Evolutionary conservation across 2,888 invertebrate genomes (phyloP).

Genomic region (Drosophila cyrtoloma): DNA sequence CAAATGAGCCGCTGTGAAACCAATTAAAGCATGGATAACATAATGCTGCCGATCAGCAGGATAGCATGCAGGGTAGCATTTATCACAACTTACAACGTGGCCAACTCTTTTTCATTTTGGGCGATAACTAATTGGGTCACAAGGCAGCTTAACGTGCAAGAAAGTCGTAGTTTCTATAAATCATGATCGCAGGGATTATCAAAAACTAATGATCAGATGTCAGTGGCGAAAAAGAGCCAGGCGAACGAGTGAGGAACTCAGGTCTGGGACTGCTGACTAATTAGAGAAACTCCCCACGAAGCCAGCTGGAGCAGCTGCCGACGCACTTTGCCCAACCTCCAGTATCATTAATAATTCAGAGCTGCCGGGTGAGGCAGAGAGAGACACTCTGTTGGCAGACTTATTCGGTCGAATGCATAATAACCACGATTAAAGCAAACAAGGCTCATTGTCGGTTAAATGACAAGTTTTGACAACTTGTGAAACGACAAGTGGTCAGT

Average conservation of each 20-base stretch:
- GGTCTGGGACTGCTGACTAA: conserved; percentile 42
- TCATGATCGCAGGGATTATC: conserved; percentile 67
- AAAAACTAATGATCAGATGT: conserved; percentile 45
- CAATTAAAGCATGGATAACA: conserved; percentile 80
- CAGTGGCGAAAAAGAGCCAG: conserved; percentile 1
- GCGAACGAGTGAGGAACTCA: background rate
- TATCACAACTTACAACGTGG: conserved; percentile 11
- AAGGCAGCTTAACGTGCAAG: conserved; percentile 36
- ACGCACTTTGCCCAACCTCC: conserved; percentile 45
- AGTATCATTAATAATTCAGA: conserved; percentile 76
- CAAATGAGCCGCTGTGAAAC: conserved; percentile 81
- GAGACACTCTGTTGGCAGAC: conserved; percentile 25
- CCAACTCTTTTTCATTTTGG: conserved; percentile 10
- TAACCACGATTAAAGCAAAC: conserved; percentile 84
- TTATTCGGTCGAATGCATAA: conserved; percentile 76
- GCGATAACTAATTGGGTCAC: conserved; percentile 62
- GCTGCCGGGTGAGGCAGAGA: conserved; percentile 10
- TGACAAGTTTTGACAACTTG: conserved; percentile 84
- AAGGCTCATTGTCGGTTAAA: conserved; percentile 84
- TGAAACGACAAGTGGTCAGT: conserved; percentile 79
- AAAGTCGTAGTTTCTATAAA: conserved; percentile 63
- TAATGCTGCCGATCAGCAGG: conserved; percentile 29
- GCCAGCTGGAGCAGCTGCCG: conserved; percentile 70
- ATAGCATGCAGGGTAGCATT: conserved; percentile 17
- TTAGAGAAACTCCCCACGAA: conserved; percentile 64